phyloP scores from a whole-genome alignment of 1,140 invertebrate genomes.

The Pteromalus puparum region DNA sequence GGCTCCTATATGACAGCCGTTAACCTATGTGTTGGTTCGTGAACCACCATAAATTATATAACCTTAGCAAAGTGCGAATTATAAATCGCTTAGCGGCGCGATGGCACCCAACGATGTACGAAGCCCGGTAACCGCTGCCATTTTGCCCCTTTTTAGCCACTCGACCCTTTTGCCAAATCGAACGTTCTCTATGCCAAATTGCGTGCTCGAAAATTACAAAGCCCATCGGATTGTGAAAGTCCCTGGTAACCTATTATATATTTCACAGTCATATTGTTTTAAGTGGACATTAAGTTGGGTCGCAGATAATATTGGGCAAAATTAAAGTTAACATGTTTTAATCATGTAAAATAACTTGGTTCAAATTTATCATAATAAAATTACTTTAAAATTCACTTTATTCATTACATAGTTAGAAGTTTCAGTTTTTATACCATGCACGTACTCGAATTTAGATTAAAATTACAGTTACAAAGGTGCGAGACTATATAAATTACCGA shows the following conservation, averaged over 20 bases:
- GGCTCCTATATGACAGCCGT: background rate
- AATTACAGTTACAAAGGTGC: too few relatives aligned
- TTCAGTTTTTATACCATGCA: too few relatives aligned
- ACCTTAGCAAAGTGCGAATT: background rate
- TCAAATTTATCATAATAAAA: too few relatives aligned
- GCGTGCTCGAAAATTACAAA: background rate
- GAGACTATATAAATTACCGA: background rate
- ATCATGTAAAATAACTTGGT: too few relatives aligned
- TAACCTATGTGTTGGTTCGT: background rate
- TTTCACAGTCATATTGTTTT: background rate
- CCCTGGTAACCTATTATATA: too few relatives aligned
- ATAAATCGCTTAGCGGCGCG: background rate
- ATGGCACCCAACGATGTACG: background rate
- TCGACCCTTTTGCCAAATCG: background rate
- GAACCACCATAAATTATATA: slow-evolving; percentile 18
- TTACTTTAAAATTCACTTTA: too few relatives aligned
- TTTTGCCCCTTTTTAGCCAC: too few relatives aligned
- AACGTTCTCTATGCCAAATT: background rate
- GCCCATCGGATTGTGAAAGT: background rate
- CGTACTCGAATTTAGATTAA: too few relatives aligned
- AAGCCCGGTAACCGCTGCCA: background rate
- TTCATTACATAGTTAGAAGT: too few relatives aligned
- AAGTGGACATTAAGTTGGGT: background rate
- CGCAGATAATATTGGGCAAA: too few relatives aligned
- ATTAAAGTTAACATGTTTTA: too few relatives aligned